Evolutionary conservation across 2,888 invertebrate genomes (phyloP).

Genomic region (Balanococcus diminutus): DNA sequence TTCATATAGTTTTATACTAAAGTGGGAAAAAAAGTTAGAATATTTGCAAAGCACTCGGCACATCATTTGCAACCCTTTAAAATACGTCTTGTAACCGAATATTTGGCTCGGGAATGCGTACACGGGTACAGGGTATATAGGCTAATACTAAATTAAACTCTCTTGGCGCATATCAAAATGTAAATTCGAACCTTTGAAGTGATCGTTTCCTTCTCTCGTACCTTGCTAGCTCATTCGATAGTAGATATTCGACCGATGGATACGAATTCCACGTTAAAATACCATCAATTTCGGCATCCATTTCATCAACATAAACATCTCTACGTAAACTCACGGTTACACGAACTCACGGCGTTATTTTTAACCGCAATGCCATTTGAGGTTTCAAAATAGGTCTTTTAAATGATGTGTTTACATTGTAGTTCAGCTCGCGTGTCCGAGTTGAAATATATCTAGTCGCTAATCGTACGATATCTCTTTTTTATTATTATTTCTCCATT

Average conservation of each 20-base stretch:
- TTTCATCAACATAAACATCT: slow-evolving; percentile 12
- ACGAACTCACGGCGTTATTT: slow-evolving; percentile 1
- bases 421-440: background rate
- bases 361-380: background rate
- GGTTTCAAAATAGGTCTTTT: background rate
- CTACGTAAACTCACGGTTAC: background rate
- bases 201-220: background rate
- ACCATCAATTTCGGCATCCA: background rate
- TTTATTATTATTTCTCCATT: background rate
- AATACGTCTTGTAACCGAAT: background rate
- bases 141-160: background rate
- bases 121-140: background rate
- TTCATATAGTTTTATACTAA: too few species aligned
- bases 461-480: background rate
- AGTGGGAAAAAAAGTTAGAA: background rate
- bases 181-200: slow-evolving; percentile 27
- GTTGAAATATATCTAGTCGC: background rate
- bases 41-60: background rate
- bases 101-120: background rate
- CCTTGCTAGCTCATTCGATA: background rate
- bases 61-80: background rate
- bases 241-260: background rate
- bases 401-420: background rate
- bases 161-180: background rate
- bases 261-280: background rate